These are phyloP conservation scores for Stigmatopora argus DNA, from an alignment of 2,113 vertebrate species.

Conservation along the genomic window DNA sequence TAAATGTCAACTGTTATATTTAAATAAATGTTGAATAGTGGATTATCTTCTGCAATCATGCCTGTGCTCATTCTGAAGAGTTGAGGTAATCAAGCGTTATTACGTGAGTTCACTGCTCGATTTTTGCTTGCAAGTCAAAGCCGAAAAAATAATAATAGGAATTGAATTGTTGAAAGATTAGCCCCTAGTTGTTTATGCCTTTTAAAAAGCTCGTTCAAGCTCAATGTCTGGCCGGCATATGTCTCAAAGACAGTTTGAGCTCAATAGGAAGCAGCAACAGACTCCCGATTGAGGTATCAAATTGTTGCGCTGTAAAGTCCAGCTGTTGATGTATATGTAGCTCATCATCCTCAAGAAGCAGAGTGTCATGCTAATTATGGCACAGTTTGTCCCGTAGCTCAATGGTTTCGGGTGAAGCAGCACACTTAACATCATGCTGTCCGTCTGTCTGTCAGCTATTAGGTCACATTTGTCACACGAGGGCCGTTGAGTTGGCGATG, in stretches of 20 bases:
- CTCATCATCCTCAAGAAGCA: conserved; percentile 27
- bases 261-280: conserved; percentile 38
- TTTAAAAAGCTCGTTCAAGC: not conserved
- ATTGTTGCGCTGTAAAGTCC: conserved; percentile 50
- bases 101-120: no score
- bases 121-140: no score
- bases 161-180: not conserved
- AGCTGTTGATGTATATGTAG: conserved; percentile 43
- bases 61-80: no score
- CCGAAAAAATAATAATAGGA: no score
- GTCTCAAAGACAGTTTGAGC: conserved; percentile 8
- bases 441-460: conserved; percentile 63
- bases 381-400: conserved; percentile 51
- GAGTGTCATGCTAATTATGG: conserved; percentile 54
- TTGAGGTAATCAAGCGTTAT: no score
- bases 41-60: no score
- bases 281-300: conserved; percentile 39
- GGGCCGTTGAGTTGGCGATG: conserved; percentile 65
- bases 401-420: conserved; percentile 48
- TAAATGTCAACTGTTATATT: no score
- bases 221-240: conserved; percentile 1
- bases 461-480: conserved; percentile 66
- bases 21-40: no score
- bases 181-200: not conserved
- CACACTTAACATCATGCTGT: conserved; percentile 59